A percentile compares a stretch with the other conserved stretches of the same genome.
Conservation (phyloP, 2,113 vertebrate genomes). For the Diadophis punctatus region DNA sequence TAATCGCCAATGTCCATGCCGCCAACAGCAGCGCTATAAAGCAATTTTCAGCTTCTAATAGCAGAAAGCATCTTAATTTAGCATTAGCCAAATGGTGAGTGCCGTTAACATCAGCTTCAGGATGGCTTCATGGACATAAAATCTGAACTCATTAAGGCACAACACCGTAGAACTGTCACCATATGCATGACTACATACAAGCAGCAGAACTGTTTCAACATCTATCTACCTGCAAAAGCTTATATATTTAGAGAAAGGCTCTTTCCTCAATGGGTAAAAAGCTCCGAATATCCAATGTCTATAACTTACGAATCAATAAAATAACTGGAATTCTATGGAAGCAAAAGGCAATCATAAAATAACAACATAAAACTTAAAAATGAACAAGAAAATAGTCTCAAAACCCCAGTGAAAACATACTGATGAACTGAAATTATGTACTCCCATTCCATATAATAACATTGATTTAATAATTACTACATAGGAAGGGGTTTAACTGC, state of each 20-base stretch:
- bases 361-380: background rate
- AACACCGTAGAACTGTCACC: background rate
- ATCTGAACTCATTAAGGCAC: background rate
- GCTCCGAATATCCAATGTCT: background rate
- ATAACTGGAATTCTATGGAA: background rate
- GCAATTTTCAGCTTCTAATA: background rate
- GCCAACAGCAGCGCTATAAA: background rate
- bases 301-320: background rate
- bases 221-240: background rate
- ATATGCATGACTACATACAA: background rate
- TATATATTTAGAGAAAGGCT: background rate
- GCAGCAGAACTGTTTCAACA: background rate
- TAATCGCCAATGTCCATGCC: background rate
- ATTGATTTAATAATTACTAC: background rate
- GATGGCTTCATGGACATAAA: background rate
- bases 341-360: background rate
- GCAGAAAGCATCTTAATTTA: background rate
- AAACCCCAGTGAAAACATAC: background rate
- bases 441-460: background rate
- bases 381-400: background rate
- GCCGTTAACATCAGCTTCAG: background rate
- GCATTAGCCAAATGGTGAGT: background rate
- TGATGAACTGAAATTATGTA: background rate
- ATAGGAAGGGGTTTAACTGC: background rate
- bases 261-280: background rate